Conservation (phyloP, 1,140 invertebrate species). For the Dufourea novaeangliae region DNA sequence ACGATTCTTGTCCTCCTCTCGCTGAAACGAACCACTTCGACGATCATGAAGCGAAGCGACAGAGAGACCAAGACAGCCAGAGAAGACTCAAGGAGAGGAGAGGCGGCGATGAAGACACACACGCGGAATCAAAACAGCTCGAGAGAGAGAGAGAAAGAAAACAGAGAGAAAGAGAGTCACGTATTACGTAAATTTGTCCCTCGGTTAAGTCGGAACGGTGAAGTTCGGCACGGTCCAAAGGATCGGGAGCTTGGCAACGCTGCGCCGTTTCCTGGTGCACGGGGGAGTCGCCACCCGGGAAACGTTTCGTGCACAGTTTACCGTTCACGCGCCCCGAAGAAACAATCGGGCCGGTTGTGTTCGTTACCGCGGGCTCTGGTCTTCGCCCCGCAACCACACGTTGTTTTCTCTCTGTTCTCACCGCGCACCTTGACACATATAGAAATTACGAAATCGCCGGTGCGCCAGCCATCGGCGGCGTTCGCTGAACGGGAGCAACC, state of each 20-base stretch:
- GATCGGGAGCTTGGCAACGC: conserved; percentile 28
- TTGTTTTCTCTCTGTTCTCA: neutral
- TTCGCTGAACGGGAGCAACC: conserved; percentile 52
- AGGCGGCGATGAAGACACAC: conserved; percentile 19
- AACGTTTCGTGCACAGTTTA: neutral
- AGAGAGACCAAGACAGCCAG: neutral
- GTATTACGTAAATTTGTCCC: conserved; percentile 71
- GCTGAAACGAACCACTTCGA: conserved; percentile 24
- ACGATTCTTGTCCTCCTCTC: conserved; percentile 45
- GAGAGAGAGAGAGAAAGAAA: conserved; percentile 10
- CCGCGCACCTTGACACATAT: conserved; percentile 67
- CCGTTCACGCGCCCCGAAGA: conserved; percentile 4
- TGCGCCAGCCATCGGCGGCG: conserved; percentile 15
- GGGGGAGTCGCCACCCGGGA: neutral
- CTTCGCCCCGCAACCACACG: neutral
- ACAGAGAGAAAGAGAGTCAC: neutral
- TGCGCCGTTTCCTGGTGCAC: conserved; percentile 50
- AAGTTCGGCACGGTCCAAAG: conserved; percentile 26
- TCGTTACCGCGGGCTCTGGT: neutral
- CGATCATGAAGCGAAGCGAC: conserved; percentile 20
- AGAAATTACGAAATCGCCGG: conserved; percentile 59
- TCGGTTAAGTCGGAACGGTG: conserved; percentile 29
- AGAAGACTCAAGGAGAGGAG: no score
- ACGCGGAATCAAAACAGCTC: neutral
- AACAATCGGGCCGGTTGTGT: conserved; percentile 2